Evolutionary conservation across 2,113 vertebrate genomes (phyloP).

Genomic region (Gavialis gangeticus): DNA sequence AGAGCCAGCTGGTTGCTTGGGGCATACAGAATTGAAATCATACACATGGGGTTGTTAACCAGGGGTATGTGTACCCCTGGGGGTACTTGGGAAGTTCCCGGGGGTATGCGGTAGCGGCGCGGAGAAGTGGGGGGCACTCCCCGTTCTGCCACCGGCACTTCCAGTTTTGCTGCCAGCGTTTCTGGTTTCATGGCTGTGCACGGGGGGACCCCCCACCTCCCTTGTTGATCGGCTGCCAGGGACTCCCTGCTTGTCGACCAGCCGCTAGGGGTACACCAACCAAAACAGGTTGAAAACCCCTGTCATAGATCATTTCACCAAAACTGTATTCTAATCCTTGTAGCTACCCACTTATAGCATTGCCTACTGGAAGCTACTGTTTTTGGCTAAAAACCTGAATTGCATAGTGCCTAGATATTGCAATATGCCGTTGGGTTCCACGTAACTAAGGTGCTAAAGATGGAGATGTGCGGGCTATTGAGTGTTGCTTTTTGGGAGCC

Average conservation of each 20-base stretch:
- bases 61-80: rapidly evolving
- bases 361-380: too few relatives aligned
- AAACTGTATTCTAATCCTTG: too few relatives aligned
- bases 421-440: background rate
- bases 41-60: background rate
- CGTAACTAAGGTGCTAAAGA: background rate
- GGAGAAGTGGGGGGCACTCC: background rate
- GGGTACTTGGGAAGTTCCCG: rapidly evolving
- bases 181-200: too few relatives aligned
- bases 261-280: too few relatives aligned
- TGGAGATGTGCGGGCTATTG: background rate
- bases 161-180: too few relatives aligned
- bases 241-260: too few relatives aligned
- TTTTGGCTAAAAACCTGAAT: too few relatives aligned
- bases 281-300: too few relatives aligned
- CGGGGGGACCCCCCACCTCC: too few relatives aligned
- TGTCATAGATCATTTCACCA: too few relatives aligned
- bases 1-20: background rate
- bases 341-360: too few relatives aligned
- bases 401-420: background rate
- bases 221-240: too few relatives aligned
- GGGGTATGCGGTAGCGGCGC: rapidly evolving
- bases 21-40: rapidly evolving
- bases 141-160: background rate
- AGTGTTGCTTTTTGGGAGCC: background rate